Base-by-base conservation (phyloP, 2,113 vertebrate species). In the Microcebus jonahi region DNA sequence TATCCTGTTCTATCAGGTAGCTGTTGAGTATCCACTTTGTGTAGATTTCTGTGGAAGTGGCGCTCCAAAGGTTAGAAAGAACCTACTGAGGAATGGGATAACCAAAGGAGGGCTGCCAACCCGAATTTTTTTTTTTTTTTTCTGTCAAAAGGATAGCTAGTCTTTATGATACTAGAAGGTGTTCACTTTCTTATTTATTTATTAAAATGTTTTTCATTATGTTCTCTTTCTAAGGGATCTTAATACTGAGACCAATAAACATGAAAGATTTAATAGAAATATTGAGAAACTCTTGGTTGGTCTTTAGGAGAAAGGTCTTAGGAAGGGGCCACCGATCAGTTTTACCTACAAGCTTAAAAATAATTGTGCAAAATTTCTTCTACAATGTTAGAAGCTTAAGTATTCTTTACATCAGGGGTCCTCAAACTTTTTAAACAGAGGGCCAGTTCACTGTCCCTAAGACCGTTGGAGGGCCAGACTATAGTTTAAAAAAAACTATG, bases 291-390 rank as follows among this genome's bases (percentile, higher is more conserved):
- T 21, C 14, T 11, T 48, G n/a, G 18, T 25, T 45, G n/a, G 4
- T 27, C 27, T 4, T 27, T 6, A 87, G 36, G 55, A 89, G 31
- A 70, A 88, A 79, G 63, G 82, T 36, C 9, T 59, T 61, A 65
- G 82, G 29, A 89, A 85, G 15, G 36, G 55, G 11, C 27, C 42
- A 53, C n/a, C 5, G 17, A 21, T 85, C 67, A 80, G 48, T 84
- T 96, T 77, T 63, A 61, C n/a, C 31, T 89, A 57, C 31, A n/a
- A 75, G 31, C 36, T 65, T 84, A 57, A 91, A 79, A 77, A 31
- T 34, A 92, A 94, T 81, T 70, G 50, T 10, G 5, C 50, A 77
- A 89, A 59, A 5, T 65, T 86, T 94, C 39, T 97, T 80, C 75
- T 70, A 20, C 14, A 75, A n/a, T 29, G 29, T 39, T 73, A 70